Conservation (phyloP, 1,140 invertebrate species). For the Aphis gossypii region DNA sequence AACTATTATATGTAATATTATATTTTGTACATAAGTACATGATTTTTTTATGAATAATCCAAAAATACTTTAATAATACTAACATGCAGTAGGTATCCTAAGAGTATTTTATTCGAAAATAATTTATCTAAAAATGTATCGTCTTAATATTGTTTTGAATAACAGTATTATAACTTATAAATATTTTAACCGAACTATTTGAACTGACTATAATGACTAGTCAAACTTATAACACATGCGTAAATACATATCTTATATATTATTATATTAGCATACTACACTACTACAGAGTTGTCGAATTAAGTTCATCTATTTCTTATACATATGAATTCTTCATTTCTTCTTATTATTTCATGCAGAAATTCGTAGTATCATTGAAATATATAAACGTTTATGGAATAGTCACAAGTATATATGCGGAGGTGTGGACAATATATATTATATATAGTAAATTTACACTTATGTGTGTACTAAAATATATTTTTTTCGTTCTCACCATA, state of each 20-base stretch:
- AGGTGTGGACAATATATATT: background rate
- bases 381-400: background rate
- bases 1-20: too few relatives aligned
- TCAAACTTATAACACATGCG: background rate
- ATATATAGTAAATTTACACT: background rate
- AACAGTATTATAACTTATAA: background rate
- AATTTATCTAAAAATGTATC: background rate
- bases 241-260: background rate
- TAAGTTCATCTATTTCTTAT: background rate
- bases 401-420: background rate
- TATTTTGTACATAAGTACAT: background rate
- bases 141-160: background rate
- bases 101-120: background rate
- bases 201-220: background rate
- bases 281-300: background rate
- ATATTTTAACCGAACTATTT: background rate
- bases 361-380: background rate
- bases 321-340: background rate
- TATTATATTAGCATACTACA: background rate
- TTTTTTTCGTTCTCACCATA: background rate
- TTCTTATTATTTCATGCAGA: conserved; percentile 21
- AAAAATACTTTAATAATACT: background rate
- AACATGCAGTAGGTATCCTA: background rate
- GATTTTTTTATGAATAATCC: background rate
- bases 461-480: conserved; percentile 24